Conservation (phyloP, 2,888 invertebrate species). For the Aphrophora alni region DNA sequence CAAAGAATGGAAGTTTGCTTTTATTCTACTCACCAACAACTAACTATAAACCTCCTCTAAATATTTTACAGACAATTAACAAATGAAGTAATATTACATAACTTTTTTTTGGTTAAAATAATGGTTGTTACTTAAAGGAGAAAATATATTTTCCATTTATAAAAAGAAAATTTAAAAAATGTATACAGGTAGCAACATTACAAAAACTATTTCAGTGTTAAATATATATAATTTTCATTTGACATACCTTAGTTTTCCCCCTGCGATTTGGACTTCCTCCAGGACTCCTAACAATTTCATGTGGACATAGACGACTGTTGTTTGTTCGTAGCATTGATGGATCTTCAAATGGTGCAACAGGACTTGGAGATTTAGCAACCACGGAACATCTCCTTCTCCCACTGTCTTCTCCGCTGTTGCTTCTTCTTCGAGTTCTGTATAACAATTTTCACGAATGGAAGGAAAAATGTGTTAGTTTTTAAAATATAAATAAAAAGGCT, state of each 20-base stretch:
- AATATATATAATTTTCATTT: too few relatives aligned
- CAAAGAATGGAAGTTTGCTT: too few relatives aligned
- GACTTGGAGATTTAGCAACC: constrained; percentile 47
- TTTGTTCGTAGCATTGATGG: constrained; percentile 15
- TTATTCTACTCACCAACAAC: too few relatives aligned
- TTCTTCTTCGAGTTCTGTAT: constrained; percentile 42
- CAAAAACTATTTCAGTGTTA: too few relatives aligned
- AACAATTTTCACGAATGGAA: neutral
- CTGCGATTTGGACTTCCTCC: constrained; percentile 64
- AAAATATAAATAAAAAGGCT: neutral
- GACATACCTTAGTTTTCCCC: constrained; percentile 36
- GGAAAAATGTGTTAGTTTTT: neutral
- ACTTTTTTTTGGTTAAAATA: too few relatives aligned
- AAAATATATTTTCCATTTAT: too few relatives aligned
- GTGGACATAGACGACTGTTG: constrained; percentile 37
- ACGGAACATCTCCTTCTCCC: constrained; percentile 43
- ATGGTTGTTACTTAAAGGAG: too few relatives aligned
- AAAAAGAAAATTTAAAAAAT: too few relatives aligned
- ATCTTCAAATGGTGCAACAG: constrained; percentile 39
- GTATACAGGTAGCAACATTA: too few relatives aligned
- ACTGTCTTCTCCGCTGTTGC: constrained; percentile 45
- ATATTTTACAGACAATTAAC: too few relatives aligned
- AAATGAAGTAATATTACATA: too few relatives aligned
- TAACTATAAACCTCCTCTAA: too few relatives aligned
- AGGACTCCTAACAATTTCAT: constrained; percentile 55